Conservation (phyloP, 1,140 invertebrate species). For the Lutraria rhynchaena region DNA sequence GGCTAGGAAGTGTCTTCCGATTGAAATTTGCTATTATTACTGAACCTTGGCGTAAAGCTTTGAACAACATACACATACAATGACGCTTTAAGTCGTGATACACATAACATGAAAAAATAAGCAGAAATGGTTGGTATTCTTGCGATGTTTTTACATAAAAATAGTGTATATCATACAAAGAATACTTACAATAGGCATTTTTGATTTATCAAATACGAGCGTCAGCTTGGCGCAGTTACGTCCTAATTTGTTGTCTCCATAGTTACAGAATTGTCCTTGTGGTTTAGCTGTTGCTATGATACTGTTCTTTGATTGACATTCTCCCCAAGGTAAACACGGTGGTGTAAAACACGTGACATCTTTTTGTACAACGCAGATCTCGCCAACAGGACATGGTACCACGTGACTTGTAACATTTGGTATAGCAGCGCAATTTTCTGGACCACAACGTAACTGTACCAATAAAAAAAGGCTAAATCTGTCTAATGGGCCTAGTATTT, state of each 20-base stretch:
- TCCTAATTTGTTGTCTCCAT: constrained; percentile 87
- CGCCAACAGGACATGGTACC: constrained; percentile 68
- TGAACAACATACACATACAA: no score
- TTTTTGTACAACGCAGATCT: constrained; percentile 76
- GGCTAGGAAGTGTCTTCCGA: no score
- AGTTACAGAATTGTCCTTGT: constrained; percentile 86
- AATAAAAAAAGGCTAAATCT: neutral
- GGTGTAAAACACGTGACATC: constrained; percentile 87
- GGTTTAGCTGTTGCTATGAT: constrained; percentile 89
- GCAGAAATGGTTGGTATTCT: no score
- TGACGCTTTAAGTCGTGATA: no score
- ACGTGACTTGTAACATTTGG: constrained; percentile 72
- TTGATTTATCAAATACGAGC: constrained; percentile 87
- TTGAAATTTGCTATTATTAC: no score
- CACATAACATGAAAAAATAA: no score
- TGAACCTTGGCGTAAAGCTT: no score
- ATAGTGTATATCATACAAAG: no score
- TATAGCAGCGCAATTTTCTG: constrained; percentile 77
- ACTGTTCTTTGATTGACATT: constrained; percentile 90
- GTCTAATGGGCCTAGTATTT: no score
- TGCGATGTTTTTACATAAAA: no score
- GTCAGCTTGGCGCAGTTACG: constrained; percentile 89
- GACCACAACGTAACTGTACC: constrained; percentile 80
- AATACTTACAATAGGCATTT: constrained; percentile 80
- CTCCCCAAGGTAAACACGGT: constrained; percentile 90